A percentile compares a stretch with the other conserved stretches of the same genome.
phyloP scores from a whole-genome alignment of 2,888 invertebrate species.

The Drosophila neutralis region DNA sequence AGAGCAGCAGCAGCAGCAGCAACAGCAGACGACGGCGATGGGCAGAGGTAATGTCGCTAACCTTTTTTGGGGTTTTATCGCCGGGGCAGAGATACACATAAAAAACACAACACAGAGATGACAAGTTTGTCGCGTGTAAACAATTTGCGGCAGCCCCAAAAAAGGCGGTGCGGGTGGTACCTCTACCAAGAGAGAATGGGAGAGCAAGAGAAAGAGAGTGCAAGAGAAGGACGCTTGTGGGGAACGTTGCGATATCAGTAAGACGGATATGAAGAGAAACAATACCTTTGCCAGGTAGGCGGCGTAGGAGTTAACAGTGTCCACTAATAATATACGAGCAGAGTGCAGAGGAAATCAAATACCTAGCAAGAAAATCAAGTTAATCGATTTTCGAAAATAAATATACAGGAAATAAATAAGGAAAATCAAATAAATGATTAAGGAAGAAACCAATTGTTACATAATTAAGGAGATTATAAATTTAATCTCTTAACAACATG shows the following conservation, averaged over 20 bases:
- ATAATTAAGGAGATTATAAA: no score
- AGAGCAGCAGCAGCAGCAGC: constrained; percentile 25
- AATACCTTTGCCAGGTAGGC: constrained; percentile 46
- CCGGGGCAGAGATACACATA: constrained; percentile 43
- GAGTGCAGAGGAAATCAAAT: not conserved
- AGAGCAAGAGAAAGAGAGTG: not conserved
- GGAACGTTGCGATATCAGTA: constrained; percentile 56
- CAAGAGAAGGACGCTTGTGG: constrained; percentile 1
- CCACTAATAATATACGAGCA: constrained; percentile 18
- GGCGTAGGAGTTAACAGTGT: constrained; percentile 51
- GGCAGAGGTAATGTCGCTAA: constrained; percentile 70
- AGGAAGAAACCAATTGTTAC: no score
- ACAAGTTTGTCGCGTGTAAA: constrained; percentile 80
- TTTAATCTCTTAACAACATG: not conserved
- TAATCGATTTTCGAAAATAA: not conserved
- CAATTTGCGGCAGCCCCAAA: constrained; percentile 70
- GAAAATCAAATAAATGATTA: no score
- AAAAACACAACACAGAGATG: constrained; percentile 56
- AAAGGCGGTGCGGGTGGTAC: constrained; percentile 65
- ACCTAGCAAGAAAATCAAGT: not conserved
- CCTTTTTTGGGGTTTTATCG: constrained; percentile 74
- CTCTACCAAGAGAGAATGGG: not conserved
- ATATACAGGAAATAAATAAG: not conserved
- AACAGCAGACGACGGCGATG: constrained; percentile 17
- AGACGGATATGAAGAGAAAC: constrained; percentile 59